Evolutionary conservation across 2,797 vertebrate species (phyloP), one percentile per base, ranked within the genome.

Genomic region (Sebastes diploproa): DNA sequence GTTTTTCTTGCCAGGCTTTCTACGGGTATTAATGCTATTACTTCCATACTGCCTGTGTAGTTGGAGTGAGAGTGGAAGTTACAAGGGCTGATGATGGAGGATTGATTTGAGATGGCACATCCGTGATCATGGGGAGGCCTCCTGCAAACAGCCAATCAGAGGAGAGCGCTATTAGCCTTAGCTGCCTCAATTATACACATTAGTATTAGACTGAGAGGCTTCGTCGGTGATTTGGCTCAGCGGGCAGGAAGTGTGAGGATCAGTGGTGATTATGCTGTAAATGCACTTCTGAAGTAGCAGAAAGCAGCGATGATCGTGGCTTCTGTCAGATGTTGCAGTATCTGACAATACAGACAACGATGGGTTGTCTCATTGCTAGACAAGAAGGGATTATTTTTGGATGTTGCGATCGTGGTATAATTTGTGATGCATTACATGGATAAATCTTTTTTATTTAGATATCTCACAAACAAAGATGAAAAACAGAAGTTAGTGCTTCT

Each of bases 181-280:
- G 63, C 55, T 32, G 67, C 65, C 27, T 72, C 80, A 76, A 87
- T 92, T 91, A 86, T 61, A 82, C 73, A 76, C 84, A 88, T 90
- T 86, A 88, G 87, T 67, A 66, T 66, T 61, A 70, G 78, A 79
- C 36, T 76, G 70, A 76, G 73, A 82, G 70, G 65, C 64, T 68
- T 77, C 6, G 25, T 77, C 56, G 5, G 55, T 72, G 80, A 89
- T 90, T 89, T 78, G 70, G 62, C 88, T 23, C 84, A 79, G 82
- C 75, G 64, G 79, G 85, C 63, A 8, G 54, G 75, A 86, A 71
- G 60, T 50, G 73, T 42, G 46, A 68, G 60, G 22, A 77, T 75
- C 72, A 22, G 29, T 27, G n/a, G 62, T 88, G 70, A 85, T 90
- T 81, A 80, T 55, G 68, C 61, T 50, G 68, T 72, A 81, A 82